Evolutionary conservation across 2,113 vertebrate genomes (phyloP).

Genomic region (Tamias sibiricus): DNA sequence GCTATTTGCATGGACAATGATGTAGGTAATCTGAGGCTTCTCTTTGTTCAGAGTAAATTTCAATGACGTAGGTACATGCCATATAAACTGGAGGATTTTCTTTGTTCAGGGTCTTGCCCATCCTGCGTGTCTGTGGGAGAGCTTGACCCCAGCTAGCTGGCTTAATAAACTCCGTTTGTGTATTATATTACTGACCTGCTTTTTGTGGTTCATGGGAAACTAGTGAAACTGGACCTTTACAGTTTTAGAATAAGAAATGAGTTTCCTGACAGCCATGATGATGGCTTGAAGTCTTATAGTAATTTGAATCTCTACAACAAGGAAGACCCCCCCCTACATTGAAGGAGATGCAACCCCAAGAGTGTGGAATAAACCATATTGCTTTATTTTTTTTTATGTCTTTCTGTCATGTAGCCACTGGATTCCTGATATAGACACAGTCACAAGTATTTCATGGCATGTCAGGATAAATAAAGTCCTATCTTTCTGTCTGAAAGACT

Average conservation of each 20-base stretch:
- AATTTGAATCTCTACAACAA: neutral
- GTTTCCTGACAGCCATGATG: neutral
- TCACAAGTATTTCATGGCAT: neutral
- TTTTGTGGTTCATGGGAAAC: too few relatives aligned
- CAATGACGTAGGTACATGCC: too few relatives aligned
- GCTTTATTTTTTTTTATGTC: neutral
- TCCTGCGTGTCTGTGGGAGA: too few relatives aligned
- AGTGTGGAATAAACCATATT: neutral
- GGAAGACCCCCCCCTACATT: neutral
- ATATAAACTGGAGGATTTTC: too few relatives aligned
- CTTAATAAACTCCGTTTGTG: too few relatives aligned
- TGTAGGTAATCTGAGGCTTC: too few relatives aligned
- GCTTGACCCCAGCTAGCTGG: too few relatives aligned
- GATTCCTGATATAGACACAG: neutral
- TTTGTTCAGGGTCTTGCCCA: too few relatives aligned
- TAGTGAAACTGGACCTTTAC: too few relatives aligned
- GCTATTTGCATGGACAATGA: too few relatives aligned
- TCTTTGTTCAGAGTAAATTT: too few relatives aligned
- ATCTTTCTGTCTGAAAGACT: neutral
- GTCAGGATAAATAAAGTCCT: neutral
- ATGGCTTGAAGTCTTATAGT: neutral
- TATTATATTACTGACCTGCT: too few relatives aligned
- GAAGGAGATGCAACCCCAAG: neutral
- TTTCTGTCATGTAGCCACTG: neutral
- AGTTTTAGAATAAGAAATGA: neutral